A percentile compares a stretch with the other conserved stretches of the same genome.
Evolutionary conservation across 2,113 vertebrate genomes (phyloP).

Genomic region (Aramus guarauna): DNA sequence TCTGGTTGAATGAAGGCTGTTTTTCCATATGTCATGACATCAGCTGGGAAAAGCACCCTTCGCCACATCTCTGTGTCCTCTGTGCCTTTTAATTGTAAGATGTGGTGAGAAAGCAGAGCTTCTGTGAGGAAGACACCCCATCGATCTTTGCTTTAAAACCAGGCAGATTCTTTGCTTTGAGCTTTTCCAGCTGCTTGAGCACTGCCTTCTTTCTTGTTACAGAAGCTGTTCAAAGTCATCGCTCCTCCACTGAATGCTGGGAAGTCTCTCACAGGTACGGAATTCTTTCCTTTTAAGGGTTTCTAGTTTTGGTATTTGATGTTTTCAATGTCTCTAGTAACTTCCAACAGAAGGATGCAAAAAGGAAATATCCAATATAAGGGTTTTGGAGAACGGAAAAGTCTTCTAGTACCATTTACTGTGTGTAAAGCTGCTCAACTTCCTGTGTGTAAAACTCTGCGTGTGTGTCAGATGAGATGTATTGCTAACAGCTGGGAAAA

Average conservation of each 20-base stretch:
- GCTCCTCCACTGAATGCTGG: slow-evolving; percentile 86
- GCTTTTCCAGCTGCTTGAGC: not conserved
- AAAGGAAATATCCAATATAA: not conserved
- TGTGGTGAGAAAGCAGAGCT: not conserved
- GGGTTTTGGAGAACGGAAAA: not conserved
- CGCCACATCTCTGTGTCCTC: not conserved
- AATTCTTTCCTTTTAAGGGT: not conserved
- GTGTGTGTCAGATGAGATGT: not conserved
- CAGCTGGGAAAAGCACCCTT: not conserved
- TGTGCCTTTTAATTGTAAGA: not conserved
- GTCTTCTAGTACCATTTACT: not conserved
- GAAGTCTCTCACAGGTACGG: slow-evolving; percentile 86
- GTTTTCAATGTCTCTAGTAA: not conserved
- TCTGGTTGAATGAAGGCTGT: not conserved
- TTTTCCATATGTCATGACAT: not conserved
- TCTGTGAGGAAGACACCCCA: not conserved
- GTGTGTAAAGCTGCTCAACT: not conserved
- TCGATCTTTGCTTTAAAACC: not conserved
- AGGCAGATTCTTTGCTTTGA: not conserved
- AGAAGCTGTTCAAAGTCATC: slow-evolving; percentile 96
- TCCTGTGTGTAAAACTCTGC: not conserved
- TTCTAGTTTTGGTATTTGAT: not conserved
- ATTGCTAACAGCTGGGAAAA: not conserved
- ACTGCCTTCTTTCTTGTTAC: slow-evolving; percentile 52
- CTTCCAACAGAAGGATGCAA: not conserved